These are phyloP conservation scores for Bufo gargarizans DNA, from an alignment of 2,113 vertebrate genomes.

Conservation along the genomic window DNA sequence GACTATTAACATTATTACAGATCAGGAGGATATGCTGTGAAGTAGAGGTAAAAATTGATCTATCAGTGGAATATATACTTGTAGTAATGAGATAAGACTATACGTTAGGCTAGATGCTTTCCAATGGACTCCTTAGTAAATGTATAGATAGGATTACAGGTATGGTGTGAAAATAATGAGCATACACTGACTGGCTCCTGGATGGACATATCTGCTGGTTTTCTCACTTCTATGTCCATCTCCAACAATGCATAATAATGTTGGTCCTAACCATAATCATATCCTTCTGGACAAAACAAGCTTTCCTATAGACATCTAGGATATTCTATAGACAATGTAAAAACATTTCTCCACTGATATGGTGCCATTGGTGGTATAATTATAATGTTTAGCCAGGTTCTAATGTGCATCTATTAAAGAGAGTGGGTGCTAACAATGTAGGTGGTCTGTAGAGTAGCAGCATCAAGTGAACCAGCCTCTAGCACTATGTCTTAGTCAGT, in stretches of 20 bases:
- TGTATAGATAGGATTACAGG: neutral
- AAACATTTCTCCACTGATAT: too few relatives aligned
- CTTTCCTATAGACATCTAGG: neutral
- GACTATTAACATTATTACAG: constrained; percentile 55
- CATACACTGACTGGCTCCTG: neutral
- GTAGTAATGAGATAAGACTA: constrained; percentile 34
- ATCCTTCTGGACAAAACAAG: neutral
- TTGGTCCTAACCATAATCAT: neutral
- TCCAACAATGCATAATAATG: neutral
- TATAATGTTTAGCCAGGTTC: too few relatives aligned
- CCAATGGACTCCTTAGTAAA: neutral
- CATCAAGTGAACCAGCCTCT: neutral
- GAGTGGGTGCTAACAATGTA: too few relatives aligned
- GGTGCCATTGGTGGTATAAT: too few relatives aligned
- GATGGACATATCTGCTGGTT: neutral
- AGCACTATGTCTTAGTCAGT: neutral
- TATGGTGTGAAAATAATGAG: neutral
- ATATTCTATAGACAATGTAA: too few relatives aligned
- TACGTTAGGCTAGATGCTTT: constrained; percentile 6
- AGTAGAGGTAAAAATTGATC: constrained; percentile 36
- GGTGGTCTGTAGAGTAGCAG: too few relatives aligned
- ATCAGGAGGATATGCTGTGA: constrained; percentile 44
- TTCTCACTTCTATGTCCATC: neutral
- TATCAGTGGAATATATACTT: constrained; percentile 22
- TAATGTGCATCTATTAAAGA: too few relatives aligned